These are phyloP conservation scores for Heliconius ethilla DNA, from an alignment of 2,888 invertebrate genomes.

Conservation along the genomic window DNA sequence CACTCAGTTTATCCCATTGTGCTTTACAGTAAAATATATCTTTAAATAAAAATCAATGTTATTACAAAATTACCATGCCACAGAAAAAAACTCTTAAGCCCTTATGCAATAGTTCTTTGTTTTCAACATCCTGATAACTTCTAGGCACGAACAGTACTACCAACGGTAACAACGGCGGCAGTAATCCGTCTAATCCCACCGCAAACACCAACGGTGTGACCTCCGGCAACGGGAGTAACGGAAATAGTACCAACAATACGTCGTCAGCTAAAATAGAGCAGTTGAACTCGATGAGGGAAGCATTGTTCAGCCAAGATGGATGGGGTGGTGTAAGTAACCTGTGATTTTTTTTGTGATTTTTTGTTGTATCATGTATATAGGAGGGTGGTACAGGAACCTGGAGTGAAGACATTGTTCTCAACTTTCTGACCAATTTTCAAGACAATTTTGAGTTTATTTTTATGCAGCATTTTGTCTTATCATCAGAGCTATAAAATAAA, in stretches of 20 bases:
- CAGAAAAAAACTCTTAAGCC: background rate
- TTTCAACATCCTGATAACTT: background rate
- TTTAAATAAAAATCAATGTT: too few species aligned
- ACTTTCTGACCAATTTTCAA: too few species aligned
- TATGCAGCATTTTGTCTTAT: too few species aligned
- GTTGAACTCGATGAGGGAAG: conserved; percentile 94
- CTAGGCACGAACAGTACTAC: conserved; percentile 70
- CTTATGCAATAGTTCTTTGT: background rate
- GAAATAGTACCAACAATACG: conserved; percentile 79
- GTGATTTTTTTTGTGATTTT: background rate
- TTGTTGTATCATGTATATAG: too few species aligned
- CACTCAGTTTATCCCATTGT: too few species aligned
- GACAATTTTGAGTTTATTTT: too few species aligned
- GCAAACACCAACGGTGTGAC: conserved; percentile 68
- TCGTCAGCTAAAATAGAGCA: conserved; percentile 93
- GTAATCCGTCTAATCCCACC: conserved; percentile 71
- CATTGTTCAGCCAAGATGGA: conserved; percentile 94
- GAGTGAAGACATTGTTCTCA: too few species aligned
- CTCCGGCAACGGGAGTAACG: conserved; percentile 70
- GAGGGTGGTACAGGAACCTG: too few species aligned
- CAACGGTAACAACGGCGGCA: conserved; percentile 72
- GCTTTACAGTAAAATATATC: too few species aligned
- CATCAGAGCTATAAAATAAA: too few species aligned
- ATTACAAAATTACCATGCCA: background rate
- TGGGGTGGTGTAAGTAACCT: conserved; percentile 92